Evolutionary conservation across 2,113 vertebrate genomes (phyloP), one percentile per base, ranked within the genome.

Genomic region (Chaenocephalus aceratus): DNA sequence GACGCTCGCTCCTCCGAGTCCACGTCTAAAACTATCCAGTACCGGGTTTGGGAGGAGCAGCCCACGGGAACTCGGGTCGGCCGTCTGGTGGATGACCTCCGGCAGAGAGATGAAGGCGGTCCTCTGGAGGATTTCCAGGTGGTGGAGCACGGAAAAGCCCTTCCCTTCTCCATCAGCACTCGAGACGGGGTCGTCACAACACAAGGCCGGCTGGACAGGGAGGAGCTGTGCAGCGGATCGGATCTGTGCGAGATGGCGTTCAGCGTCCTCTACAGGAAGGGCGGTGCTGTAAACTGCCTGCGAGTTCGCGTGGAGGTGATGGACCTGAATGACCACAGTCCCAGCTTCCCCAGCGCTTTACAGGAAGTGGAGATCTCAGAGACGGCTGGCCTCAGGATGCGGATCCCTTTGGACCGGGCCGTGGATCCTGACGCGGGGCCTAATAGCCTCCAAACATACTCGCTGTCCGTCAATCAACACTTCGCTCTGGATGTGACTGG

Each of bases 341-440:
- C 98, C 0, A 86, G 61, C 45, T 99, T 99, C 82, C 94, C 96
- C 23, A 96, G 90, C 1, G 62, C 88, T 0, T 64, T 94, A 45
- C 95, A 98, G 91, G 97, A 98, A 77, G 91, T 98, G 75, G 98
- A 99, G 91, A 97, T 99, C 82, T 98, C 97, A 0, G 97, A 98
- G 91, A 96, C 95, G 0, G 95, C 96, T 0, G 93, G 94, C 4
- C 87, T 97, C 36, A 84, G 60, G 12, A 98, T 95, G 0, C 91
- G 96, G n/a, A 96, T 99, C 26, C 97, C 96, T 0, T 87, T 99
- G 91, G 97, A 98, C 63, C 92, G 94, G 74, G 97, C 97, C 0
- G 81, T 94, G 59, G 97, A 99, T 64, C 95, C 96, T 0, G 97
- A 98, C 0, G 89, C 93, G 0, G 97, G 97, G 7, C 85, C 88